Percentiles rank a stretch among this genome's conserved stretches.
Evolutionary conservation across 1,140 invertebrate genomes (phyloP).

Genomic region (Diabrotica virgifera): DNA sequence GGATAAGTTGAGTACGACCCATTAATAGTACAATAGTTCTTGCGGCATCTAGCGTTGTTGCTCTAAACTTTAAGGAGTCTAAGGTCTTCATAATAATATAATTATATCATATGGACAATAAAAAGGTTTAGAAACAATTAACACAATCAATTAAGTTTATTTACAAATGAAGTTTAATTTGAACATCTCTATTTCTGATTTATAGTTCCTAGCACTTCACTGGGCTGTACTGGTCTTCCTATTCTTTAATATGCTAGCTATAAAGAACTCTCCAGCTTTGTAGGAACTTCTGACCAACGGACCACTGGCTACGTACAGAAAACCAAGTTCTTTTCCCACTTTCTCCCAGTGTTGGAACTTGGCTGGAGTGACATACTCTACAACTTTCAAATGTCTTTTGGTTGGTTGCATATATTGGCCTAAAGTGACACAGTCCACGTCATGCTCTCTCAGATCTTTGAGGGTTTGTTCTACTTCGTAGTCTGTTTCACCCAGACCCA

Average conservation of each 20-base stretch:
- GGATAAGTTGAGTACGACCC: too few species aligned
- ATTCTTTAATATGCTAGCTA: slow-evolving; percentile 73
- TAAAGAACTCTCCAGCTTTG: slow-evolving; percentile 93
- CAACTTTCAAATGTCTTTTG: slow-evolving; percentile 91
- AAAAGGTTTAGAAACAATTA: too few species aligned
- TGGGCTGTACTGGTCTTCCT: slow-evolving; percentile 39
- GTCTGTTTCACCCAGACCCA: slow-evolving; percentile 95
- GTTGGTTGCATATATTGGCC: slow-evolving; percentile 99
- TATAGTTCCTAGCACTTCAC: too few species aligned
- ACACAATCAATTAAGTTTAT: too few species aligned
- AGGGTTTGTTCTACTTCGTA: slow-evolving; percentile 84
- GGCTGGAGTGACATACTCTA: slow-evolving; percentile 95
- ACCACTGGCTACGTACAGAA: slow-evolving; percentile 96
- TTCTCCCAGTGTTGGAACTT: slow-evolving; percentile 92
- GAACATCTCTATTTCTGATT: not conserved
- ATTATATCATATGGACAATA: too few species aligned
- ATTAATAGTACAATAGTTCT: too few species aligned
- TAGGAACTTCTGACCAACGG: slow-evolving; percentile 96
- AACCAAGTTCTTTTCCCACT: slow-evolving; percentile 82
- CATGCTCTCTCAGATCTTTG: slow-evolving; percentile 71
- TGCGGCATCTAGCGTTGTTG: too few species aligned
- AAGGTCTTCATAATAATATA: too few species aligned
- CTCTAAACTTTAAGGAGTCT: too few species aligned
- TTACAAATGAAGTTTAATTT: too few species aligned
- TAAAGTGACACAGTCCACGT: slow-evolving; percentile 93